phyloP scores from a whole-genome alignment of 2,888 invertebrate species.

The Machimus rusticus region DNA sequence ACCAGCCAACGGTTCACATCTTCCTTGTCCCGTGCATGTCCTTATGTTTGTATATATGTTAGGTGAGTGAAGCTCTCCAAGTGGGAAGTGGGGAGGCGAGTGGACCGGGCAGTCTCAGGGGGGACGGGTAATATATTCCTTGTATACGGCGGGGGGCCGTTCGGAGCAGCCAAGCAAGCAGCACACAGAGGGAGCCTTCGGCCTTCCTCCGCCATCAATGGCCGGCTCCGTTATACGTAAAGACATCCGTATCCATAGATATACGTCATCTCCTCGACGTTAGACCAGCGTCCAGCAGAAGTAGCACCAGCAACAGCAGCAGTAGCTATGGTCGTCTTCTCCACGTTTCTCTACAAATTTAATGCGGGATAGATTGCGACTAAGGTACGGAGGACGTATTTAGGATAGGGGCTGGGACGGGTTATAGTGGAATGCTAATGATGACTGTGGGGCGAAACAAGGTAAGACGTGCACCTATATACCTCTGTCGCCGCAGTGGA shows the following conservation, averaged over 20 bases:
- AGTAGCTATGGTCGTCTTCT: slow-evolving; percentile 44
- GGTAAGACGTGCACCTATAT: slow-evolving; percentile 41
- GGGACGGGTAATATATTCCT: slow-evolving; percentile 45
- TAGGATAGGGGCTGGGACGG: slow-evolving; percentile 23
- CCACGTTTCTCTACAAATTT: slow-evolving; percentile 43
- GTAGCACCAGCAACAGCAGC: neutral
- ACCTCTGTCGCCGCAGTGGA: slow-evolving; percentile 41
- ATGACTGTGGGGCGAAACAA: slow-evolving; percentile 45
- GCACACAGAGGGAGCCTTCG: slow-evolving; percentile 36
- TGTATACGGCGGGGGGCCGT: slow-evolving; percentile 38
- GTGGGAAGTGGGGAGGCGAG: slow-evolving; percentile 39
- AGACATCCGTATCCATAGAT: slow-evolving; percentile 41
- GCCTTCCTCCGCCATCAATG: slow-evolving; percentile 41
- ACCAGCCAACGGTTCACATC: slow-evolving; percentile 40
- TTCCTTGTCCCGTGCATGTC: slow-evolving; percentile 41
- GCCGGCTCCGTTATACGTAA: slow-evolving; percentile 37
- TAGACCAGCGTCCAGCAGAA: slow-evolving; percentile 39
- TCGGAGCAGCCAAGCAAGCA: slow-evolving; percentile 37
- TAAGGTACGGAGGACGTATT: slow-evolving; percentile 24
- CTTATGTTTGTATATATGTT: slow-evolving; percentile 32
- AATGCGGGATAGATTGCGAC: slow-evolving; percentile 42
- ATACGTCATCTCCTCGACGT: slow-evolving; percentile 36
- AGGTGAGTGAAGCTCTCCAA: slow-evolving; percentile 44
- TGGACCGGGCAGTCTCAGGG: slow-evolving; percentile 35
- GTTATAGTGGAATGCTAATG: slow-evolving; percentile 44